Percentiles rank a stretch among this genome's conserved stretches.
phyloP scores from a whole-genome alignment of 1,140 invertebrate genomes.

The Zaprionus camerounensis region DNA sequence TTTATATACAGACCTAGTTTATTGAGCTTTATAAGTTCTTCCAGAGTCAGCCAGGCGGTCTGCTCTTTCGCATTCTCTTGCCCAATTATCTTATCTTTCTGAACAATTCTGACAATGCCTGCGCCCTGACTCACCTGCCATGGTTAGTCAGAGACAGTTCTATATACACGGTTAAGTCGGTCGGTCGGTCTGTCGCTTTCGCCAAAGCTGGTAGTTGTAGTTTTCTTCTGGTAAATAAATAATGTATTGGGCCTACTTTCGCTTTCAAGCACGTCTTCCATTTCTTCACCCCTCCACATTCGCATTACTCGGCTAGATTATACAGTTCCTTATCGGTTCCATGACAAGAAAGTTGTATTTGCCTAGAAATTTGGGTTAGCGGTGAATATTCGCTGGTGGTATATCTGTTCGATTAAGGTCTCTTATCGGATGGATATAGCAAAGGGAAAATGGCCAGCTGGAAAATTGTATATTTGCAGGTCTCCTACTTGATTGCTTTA shows the following conservation, averaged over 20 bases:
- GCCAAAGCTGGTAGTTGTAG: too few relatives aligned
- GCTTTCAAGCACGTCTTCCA: background rate
- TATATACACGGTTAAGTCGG: slow-evolving; percentile 16
- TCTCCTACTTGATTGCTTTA: background rate
- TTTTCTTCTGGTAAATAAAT: slow-evolving; percentile 6
- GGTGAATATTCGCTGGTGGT: background rate
- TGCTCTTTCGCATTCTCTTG: slow-evolving; percentile 5
- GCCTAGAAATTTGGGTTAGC: background rate
- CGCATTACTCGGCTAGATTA: background rate
- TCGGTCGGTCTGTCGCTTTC: background rate
- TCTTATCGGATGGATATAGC: background rate
- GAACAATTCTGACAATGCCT: background rate
- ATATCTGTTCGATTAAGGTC: background rate
- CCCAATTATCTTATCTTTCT: slow-evolving; percentile 30
- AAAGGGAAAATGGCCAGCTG: background rate
- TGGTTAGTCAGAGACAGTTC: slow-evolving; percentile 32
- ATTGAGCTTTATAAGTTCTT: background rate
- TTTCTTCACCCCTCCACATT: background rate
- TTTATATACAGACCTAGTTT: background rate
- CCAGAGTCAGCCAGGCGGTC: slow-evolving; percentile 13
- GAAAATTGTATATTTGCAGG: background rate
- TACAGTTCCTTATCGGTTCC: background rate
- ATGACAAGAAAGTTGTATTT: background rate
- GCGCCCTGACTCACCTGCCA: slow-evolving; percentile 20
- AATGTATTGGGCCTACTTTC: background rate